Evolutionary conservation across 2,113 vertebrate genomes (phyloP).

Genomic region (Trinectes maculatus): DNA sequence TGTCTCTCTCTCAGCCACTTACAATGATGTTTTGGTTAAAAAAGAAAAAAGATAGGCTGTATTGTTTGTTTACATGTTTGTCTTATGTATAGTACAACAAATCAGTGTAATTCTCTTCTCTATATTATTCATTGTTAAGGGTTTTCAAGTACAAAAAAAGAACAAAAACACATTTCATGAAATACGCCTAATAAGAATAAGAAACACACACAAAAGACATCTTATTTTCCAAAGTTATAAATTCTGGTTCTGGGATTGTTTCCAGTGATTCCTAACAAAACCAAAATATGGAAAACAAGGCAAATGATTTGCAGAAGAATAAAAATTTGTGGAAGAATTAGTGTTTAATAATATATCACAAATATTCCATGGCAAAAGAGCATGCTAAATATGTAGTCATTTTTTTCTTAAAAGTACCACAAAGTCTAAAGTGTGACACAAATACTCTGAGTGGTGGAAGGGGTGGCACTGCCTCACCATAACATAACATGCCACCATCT

Average conservation of each 20-base stretch:
- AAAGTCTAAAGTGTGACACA: conserved; percentile 44
- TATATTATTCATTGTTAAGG: not conserved
- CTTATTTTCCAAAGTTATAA: conserved; percentile 20
- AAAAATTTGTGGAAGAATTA: conserved; percentile 23
- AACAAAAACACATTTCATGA: conserved; percentile 4
- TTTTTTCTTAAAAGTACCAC: conserved; percentile 11
- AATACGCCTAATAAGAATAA: conserved; percentile 30
- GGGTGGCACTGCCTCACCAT: conserved; percentile 10
- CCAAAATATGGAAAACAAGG: conserved; percentile 33
- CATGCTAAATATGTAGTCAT: conserved; percentile 15
- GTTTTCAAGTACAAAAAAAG: not conserved
- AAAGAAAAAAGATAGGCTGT: not conserved
- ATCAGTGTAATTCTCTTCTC: not conserved
- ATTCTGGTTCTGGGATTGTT: conserved; percentile 34
- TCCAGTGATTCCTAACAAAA: conserved; percentile 41
- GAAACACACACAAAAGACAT: conserved; percentile 10
- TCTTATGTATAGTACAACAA: not conserved
- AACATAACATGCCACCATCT: conserved; percentile 9
- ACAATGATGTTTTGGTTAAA: not conserved
- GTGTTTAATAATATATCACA: conserved; percentile 35
- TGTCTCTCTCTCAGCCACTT: conserved; percentile 21
- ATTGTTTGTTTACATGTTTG: conserved; percentile 1
- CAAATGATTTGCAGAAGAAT: conserved; percentile 38
- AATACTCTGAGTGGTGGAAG: conserved; percentile 23
- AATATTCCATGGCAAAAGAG: conserved; percentile 14